Evolutionary conservation across 2,888 invertebrate genomes (phyloP), one percentile per base, ranked within the genome.

Genomic region (Corbicula japonica): DNA sequence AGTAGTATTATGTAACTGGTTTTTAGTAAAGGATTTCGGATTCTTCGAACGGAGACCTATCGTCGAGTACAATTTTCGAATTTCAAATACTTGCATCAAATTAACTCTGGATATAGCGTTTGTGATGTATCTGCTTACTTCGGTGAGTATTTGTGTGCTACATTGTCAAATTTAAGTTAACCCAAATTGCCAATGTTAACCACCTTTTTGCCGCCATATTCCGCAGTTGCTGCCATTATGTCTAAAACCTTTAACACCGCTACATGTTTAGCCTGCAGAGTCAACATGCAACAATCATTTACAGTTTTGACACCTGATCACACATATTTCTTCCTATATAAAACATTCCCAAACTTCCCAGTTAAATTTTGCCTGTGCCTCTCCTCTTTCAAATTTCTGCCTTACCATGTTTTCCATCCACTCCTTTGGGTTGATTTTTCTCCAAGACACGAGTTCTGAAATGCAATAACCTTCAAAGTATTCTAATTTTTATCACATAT

Each of bases 71-170:
- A n/a, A n/a, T n/a, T n/a, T n/a, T n/a, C n/a, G n/a, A n/a, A n/a
- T n/a, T n/a, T n/a, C n/a, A n/a, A n/a, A n/a, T n/a, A n/a, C n/a
- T n/a, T n/a, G n/a, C n/a, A n/a, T n/a, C n/a, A n/a, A n/a, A n/a
- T n/a, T n/a, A n/a, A n/a, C n/a, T n/a, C n/a, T n/a, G n/a, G n/a
- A n/a, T n/a, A n/a, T n/a, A n/a, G n/a, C n/a, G n/a, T n/a, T n/a
- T n/a, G n/a, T n/a, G n/a, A n/a, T n/a, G n/a, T n/a, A n/a, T 69
- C 73, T 61, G 65, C 78, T 78, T 78, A 74, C 73, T 68, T 63
- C 72, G 80, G 80, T 80, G 65, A 80, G 80, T 80, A 80, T 73
- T 32, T 48, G 80, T 76, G 80, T 80, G 80, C 80, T 80, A 80
- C 80, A 80, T 80, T 80, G 80, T 80, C 80, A 80, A 80, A 80